Base-by-base conservation (phyloP, 2,797 vertebrate species). In the Malurus splendens region DNA sequence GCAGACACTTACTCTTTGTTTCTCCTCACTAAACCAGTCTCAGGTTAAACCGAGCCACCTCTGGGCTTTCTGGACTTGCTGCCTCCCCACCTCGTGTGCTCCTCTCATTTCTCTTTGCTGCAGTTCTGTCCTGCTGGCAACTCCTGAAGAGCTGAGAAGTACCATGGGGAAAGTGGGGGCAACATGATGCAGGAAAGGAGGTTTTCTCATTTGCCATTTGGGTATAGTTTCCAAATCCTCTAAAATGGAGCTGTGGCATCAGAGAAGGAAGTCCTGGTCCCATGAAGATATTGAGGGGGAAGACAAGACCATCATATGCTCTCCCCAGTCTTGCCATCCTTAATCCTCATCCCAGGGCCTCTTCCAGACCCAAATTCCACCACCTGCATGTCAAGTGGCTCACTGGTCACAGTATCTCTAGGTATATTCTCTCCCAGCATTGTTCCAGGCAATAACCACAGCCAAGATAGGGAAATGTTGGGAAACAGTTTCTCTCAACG, bases 361-460 rank as follows among this genome's bases (percentile, higher is more conserved):
- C 54, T 55, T 73, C 52, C 52, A 79, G 52, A 52, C 33, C 60
- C 17, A 13, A 55, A 57, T 90, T 87, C 71, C 70, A 59, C 38
- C n/a, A 70, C 30, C 36, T 73, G 30, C 25, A 6, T 51, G 36
- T 70, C 64, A 70, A 16, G 28, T 59, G 65, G 44, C 32, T 86
- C 45, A 51, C 28, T 0, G 0, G 12, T 38, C 1, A 0, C 0
- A 0, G 48, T 45, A 36, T 33, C 32, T 79, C 30, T 44, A 30
- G 23, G 16, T 36, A n/a, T 12, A 14, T 51, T 84, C 20, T 15
- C 28, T 68, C 48, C 25, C 41, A 57, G 41, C n/a, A 52, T 27
- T n/a, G 28, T 67, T 20, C 41, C 47, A 57, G 59, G 60, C 60
- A 61, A 41, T 66, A 70, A 57, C 18, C 32, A 38, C n/a, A 55